A percentile compares a stretch with the other conserved stretches of the same genome.
phyloP scores from a whole-genome alignment of 2,888 invertebrate genomes.

The Loripinus fragilis region DNA sequence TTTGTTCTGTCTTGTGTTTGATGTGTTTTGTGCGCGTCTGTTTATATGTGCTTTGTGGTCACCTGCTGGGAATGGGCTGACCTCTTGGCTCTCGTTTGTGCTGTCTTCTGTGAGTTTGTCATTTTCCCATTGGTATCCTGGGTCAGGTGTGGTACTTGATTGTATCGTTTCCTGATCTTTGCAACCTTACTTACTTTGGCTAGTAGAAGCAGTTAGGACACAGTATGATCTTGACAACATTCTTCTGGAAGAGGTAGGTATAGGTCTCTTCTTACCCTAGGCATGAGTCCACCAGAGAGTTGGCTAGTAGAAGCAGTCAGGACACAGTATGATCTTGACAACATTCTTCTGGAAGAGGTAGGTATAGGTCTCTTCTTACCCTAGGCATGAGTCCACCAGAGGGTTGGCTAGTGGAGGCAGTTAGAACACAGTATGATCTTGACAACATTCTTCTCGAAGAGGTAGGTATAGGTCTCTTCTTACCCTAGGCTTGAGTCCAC shows the following conservation, averaged over 20 bases:
- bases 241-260: conserved; percentile 95
- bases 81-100: no score
- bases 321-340: conserved; percentile 98
- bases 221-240: conserved; percentile 99
- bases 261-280: conserved; percentile 96
- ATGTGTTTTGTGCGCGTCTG: no score
- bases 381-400: no score
- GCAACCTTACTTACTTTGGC: no score
- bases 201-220: conserved; percentile 86
- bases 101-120: no score
- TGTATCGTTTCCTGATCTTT: no score
- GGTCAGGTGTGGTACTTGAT: no score
- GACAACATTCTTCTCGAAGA: conserved; percentile 98
- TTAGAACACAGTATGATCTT: conserved; percentile 94
- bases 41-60: no score
- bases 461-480: conserved; percentile 96
- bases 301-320: conserved; percentile 84
- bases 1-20: no score
- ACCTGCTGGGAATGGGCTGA: no score
- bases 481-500: conserved; percentile 94
- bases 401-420: conserved; percentile 83
- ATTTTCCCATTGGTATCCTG: no score
- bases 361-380: no score
- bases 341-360: conserved; percentile 97
- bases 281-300: conserved; percentile 94